phyloP scores from a whole-genome alignment of 2,797 vertebrate species.

The Acomys russatus region DNA sequence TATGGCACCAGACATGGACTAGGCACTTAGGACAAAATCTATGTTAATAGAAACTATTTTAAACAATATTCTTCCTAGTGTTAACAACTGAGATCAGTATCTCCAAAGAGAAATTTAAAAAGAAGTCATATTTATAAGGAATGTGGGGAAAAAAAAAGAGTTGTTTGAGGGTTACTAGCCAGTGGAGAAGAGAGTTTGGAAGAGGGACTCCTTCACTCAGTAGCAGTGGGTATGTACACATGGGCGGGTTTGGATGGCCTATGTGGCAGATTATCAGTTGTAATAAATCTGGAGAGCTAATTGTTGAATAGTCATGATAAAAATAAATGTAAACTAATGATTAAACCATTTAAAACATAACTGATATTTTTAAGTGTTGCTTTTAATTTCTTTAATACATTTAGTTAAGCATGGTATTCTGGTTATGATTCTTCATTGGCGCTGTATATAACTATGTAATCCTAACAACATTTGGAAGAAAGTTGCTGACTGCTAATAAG shows the following conservation, averaged over 20 bases:
- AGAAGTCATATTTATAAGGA: not conserved
- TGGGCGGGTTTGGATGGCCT: not conserved
- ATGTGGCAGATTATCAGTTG: not conserved
- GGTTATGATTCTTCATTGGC: not conserved
- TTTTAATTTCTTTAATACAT: conserved; percentile 28
- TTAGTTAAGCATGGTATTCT: not conserved
- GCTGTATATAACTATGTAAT: not conserved
- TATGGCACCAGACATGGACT: not conserved
- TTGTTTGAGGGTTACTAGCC: not conserved
- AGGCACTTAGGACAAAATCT: not conserved
- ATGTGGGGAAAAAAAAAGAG: not conserved
- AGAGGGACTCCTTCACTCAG: rapidly evolving
- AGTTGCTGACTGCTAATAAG: not conserved
- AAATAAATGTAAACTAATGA: not conserved
- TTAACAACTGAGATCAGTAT: not conserved
- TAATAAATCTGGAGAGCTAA: not conserved
- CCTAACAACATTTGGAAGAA: not conserved
- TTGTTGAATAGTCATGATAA: not conserved
- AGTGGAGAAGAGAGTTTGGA: not conserved
- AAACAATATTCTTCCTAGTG: not conserved
- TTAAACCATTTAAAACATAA: conserved; percentile 29
- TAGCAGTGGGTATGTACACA: not conserved
- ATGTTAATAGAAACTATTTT: not conserved
- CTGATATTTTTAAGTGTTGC: not conserved
- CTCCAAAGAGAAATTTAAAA: not conserved